Evolutionary conservation across 1,140 invertebrate species (phyloP).

Genomic region (Euura saliciscinereae): DNA sequence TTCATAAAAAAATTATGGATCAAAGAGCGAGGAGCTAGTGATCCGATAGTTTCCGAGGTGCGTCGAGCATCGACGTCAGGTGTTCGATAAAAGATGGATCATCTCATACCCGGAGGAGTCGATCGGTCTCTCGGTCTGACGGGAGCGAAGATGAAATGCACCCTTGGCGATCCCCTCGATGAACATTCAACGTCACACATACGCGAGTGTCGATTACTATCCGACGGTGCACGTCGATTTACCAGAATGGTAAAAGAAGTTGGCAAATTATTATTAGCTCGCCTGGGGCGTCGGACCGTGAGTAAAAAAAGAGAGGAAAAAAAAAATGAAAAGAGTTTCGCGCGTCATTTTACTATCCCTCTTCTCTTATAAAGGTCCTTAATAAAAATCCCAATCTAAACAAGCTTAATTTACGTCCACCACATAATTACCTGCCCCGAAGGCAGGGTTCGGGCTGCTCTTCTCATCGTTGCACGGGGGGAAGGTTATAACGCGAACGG

Average conservation of each 20-base stretch:
- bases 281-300: no score
- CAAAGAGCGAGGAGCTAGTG: background rate
- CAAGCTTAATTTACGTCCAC: slow-evolving; percentile 63
- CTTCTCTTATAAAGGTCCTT: slow-evolving; percentile 52
- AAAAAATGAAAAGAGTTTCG: background rate
- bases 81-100: slow-evolving; percentile 58
- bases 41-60: slow-evolving; percentile 32
- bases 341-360: slow-evolving; percentile 49
- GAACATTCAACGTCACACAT: slow-evolving; percentile 33
- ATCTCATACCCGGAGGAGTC: slow-evolving; percentile 43
- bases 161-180: slow-evolving; percentile 46
- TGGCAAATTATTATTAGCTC: no score
- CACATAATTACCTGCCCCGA: slow-evolving; percentile 60
- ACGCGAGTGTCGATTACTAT: background rate
- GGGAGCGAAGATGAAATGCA: slow-evolving; percentile 58
- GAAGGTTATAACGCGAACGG: slow-evolving; percentile 27
- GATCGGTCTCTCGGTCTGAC: slow-evolving; percentile 57
- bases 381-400: slow-evolving; percentile 64
- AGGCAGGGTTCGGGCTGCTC: slow-evolving; percentile 27
- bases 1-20: no score
- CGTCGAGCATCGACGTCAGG: slow-evolving; percentile 23
- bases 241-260: no score
- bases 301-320: no score
- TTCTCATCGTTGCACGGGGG: slow-evolving; percentile 16
- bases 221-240: no score